Evolutionary conservation across 2,113 vertebrate genomes (phyloP).

Genomic region (Chascanopsetta lugubris): DNA sequence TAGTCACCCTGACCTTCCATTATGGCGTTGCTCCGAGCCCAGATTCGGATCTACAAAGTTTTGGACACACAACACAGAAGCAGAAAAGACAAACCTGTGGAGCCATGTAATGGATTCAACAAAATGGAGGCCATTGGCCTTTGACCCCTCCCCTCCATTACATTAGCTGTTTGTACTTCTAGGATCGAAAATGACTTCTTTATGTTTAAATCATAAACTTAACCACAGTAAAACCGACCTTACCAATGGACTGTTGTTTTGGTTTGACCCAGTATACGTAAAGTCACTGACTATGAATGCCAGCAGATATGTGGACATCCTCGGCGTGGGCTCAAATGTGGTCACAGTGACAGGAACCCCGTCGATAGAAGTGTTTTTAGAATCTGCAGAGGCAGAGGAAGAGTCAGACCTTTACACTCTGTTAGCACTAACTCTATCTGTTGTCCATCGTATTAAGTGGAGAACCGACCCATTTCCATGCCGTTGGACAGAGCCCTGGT

Average conservation of each 20-base stretch:
- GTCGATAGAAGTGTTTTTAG: rapidly evolving
- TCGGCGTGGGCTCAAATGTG: slow-evolving; percentile 78
- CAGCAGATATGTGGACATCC: slow-evolving; percentile 94
- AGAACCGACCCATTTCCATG: slow-evolving; percentile 55
- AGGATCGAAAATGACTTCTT: neutral
- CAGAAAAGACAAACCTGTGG: neutral
- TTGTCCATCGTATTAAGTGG: slow-evolving; percentile 6
- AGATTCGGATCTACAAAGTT: slow-evolving; percentile 87
- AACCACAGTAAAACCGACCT: neutral
- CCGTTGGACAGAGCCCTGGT: slow-evolving; percentile 88
- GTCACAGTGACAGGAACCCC: slow-evolving; percentile 50
- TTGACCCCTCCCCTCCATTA: neutral
- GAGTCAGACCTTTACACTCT: slow-evolving; percentile 4
- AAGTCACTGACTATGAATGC: slow-evolving; percentile 92
- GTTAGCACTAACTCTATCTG: slow-evolving; percentile 4
- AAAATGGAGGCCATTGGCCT: neutral
- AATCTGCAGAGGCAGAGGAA: slow-evolving; percentile 47
- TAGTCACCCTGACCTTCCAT: slow-evolving; percentile 71
- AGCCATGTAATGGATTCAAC: too few relatives aligned
- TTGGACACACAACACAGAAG: rapidly evolving
- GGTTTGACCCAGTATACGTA: rapidly evolving
- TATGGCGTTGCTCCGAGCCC: slow-evolving; percentile 87
- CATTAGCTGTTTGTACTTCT: neutral
- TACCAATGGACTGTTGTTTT: slow-evolving; percentile 64
- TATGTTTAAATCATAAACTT: neutral